Conservation (phyloP, 2,113 vertebrate genomes). For the Hipposideros armiger region DNA sequence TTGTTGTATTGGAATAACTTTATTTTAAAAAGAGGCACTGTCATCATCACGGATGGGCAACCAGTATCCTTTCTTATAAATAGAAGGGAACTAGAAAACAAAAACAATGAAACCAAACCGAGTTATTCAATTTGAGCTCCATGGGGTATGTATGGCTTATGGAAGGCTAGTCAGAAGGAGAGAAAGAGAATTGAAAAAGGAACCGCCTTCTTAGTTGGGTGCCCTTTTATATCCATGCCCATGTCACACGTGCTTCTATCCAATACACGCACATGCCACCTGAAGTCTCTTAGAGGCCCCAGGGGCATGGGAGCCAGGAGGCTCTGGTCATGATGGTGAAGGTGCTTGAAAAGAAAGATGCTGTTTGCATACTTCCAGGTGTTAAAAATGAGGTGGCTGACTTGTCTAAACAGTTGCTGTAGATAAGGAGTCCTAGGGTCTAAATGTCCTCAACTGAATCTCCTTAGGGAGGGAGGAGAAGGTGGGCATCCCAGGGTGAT, state of each 20-base stretch:
- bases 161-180: neutral
- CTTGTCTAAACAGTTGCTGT: neutral
- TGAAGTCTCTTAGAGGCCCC: neutral
- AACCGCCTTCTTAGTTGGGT: rapidly evolving
- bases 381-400: neutral
- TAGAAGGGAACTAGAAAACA: neutral
- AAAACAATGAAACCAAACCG: neutral
- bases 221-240: neutral
- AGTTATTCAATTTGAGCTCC: neutral
- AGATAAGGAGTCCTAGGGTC: neutral
- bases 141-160: rapidly evolving
- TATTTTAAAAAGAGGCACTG: neutral
- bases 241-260: too few species aligned
- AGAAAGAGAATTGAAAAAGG: conserved; percentile 2
- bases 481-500: rapidly evolving
- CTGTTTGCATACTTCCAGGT: neutral
- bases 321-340: neutral
- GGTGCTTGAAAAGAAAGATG: neutral
- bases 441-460: rapidly evolving
- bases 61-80: neutral
- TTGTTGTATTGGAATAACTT: neutral
- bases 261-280: neutral
- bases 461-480: neutral
- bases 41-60: neutral
- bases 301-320: neutral